Conservation (phyloP, 2,113 vertebrate species). For the Catharus fuscescens region DNA sequence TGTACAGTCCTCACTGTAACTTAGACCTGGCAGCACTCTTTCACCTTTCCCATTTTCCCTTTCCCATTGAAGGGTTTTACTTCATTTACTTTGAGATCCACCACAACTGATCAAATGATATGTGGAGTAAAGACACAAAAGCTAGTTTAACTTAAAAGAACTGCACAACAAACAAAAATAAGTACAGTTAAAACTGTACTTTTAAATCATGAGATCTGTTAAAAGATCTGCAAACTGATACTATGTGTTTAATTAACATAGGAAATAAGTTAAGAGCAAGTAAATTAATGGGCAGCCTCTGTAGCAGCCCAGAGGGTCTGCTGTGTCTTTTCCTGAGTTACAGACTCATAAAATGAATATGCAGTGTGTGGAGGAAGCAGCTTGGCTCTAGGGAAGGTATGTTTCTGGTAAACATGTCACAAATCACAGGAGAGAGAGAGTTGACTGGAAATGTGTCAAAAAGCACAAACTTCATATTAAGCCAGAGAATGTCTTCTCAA, state of each 20-base stretch:
- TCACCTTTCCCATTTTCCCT: neutral
- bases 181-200: neutral
- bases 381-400: neutral
- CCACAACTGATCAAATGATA: neutral
- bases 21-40: neutral
- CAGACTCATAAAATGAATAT: neutral
- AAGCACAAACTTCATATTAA: neutral
- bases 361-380: neutral
- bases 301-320: neutral
- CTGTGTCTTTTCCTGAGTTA: neutral
- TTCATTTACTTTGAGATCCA: neutral
- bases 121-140: neutral
- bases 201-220: neutral
- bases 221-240: neutral
- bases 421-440: neutral
- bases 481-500: neutral
- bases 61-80: neutral
- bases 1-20: neutral
- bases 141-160: neutral
- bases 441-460: neutral
- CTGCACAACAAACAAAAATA: neutral
- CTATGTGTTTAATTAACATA: neutral
- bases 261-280: neutral
- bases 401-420: neutral
- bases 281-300: neutral